Evolutionary conservation across 2,113 vertebrate species (phyloP), one percentile per base, ranked within the genome.

Genomic region (Okapia johnstoni): DNA sequence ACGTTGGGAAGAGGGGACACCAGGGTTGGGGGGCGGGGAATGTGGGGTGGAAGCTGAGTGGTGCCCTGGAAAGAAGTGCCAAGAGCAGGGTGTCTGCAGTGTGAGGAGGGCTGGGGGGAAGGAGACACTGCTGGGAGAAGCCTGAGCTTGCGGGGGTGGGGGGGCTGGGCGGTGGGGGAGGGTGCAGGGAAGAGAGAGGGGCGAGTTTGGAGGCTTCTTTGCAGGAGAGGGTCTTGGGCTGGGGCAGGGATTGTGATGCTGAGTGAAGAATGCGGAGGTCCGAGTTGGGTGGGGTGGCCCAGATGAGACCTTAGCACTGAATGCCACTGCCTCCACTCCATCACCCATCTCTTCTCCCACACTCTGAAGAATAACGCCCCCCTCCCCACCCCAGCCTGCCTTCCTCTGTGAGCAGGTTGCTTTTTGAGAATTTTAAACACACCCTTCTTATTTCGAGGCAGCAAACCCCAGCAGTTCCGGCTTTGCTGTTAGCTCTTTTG

Each of bases 381-480:
- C 43, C 30, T 9, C 52, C 26, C 61, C 30, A 58, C n/a, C 58
- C 79, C 86, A 85, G 85, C 73, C 96, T 83, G 95, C 95, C 93
- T 97, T 97, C 96, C 96, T 97, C 95, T 93, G 70, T 60, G 97
- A 97, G 97, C 98, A 98, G 98, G 98, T 98, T 98, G 97, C 98
- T 98, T 98, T 98, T 97, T 80, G 96, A 98, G 98, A 97, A 98
- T 98, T 98, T 98, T 98, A 98, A 98, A 92, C 96, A 97, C 84
- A 96, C 97, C 95, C 98, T 63, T 97, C 98, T 97, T 90, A 95
- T 98, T 98, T 96, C 79, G 46, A 96, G 97, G 96, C 97, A 81
- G 98, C 97, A 79, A 96, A 97, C 94, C 94, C 96, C 97, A 96
- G 97, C 95, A 98, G 98, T 98, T 98, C 98, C 97, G 97, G 98